These are phyloP conservation scores for Etheostoma spectabile DNA, from an alignment of 2,113 vertebrate species.

Conservation along the genomic window DNA sequence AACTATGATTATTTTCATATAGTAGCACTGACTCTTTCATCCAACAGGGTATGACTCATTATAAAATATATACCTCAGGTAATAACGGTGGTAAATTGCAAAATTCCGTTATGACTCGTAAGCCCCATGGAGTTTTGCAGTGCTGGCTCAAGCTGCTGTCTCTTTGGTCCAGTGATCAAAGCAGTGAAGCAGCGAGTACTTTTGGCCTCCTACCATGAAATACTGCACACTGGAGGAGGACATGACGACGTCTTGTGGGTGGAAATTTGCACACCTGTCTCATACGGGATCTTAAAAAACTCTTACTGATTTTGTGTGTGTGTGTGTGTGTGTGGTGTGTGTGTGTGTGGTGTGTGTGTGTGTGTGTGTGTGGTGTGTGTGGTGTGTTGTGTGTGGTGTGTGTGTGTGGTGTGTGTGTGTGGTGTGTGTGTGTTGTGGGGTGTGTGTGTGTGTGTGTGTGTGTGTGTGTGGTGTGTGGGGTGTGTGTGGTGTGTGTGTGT, in stretches of 20 bases:
- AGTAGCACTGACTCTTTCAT: slow-evolving; percentile 16
- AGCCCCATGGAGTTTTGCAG: slow-evolving; percentile 59
- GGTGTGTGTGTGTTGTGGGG: too few species aligned
- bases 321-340: background rate
- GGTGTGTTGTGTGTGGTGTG: slow-evolving; percentile 25
- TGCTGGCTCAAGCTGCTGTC: slow-evolving; percentile 59
- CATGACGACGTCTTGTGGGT: slow-evolving; percentile 55
- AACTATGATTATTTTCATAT: slow-evolving; percentile 6
- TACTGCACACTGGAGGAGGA: slow-evolving; percentile 61
- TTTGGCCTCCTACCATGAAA: slow-evolving; percentile 67
- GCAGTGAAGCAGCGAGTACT: slow-evolving; percentile 62
- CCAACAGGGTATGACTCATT: slow-evolving; percentile 39
- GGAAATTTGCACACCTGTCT: slow-evolving; percentile 55
- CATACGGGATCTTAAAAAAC: slow-evolving; percentile 21
- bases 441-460: slow-evolving; percentile 4
- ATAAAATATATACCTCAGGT: slow-evolving; percentile 41
- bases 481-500: slow-evolving; percentile 4
- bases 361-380: slow-evolving; percentile 19
- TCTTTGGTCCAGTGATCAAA: slow-evolving; percentile 77
- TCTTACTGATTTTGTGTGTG: background rate
- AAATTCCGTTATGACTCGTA: slow-evolving; percentile 53
- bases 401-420: too few species aligned
- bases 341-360: slow-evolving; percentile 21
- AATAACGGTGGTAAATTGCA: slow-evolving; percentile 68
- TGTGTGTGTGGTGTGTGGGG: slow-evolving; percentile 24